Conservation (phyloP, 2,113 vertebrate genomes). For the Himantopus leucocephalus region DNA sequence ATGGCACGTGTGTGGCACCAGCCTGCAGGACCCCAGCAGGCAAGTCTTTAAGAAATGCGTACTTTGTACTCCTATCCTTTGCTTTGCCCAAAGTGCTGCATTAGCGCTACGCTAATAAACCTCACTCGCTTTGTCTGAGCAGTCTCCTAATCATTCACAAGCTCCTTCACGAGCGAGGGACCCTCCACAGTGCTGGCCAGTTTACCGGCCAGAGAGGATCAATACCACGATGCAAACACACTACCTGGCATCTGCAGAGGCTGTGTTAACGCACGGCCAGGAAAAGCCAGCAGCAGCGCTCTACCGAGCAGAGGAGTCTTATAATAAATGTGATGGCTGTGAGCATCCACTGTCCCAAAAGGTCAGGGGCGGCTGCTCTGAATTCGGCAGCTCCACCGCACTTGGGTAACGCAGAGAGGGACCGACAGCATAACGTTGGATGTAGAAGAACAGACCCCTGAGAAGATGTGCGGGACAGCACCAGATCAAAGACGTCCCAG, state of each 20-base stretch:
- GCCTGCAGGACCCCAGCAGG: neutral
- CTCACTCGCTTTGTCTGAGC: neutral
- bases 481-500: neutral
- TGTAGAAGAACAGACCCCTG: neutral
- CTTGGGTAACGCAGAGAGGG: neutral
- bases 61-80: neutral
- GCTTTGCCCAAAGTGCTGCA: neutral
- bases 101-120: neutral
- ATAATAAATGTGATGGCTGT: neutral
- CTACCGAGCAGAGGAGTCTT: neutral
- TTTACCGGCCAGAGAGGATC: neutral
- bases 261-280: neutral
- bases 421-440: neutral
- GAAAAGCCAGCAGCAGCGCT: neutral
- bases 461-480: neutral
- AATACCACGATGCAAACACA: neutral
- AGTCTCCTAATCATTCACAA: neutral
- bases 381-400: neutral
- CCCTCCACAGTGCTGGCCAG: fast-evolving
- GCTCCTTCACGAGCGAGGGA: neutral
- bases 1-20: neutral
- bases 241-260: neutral
- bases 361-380: neutral
- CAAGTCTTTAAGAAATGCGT: neutral
- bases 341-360: neutral